A percentile compares a stretch with the other conserved stretches of the same genome.
Evolutionary conservation across 2,888 invertebrate genomes (phyloP).

Genomic region (Dyspetes luteomarginatus): DNA sequence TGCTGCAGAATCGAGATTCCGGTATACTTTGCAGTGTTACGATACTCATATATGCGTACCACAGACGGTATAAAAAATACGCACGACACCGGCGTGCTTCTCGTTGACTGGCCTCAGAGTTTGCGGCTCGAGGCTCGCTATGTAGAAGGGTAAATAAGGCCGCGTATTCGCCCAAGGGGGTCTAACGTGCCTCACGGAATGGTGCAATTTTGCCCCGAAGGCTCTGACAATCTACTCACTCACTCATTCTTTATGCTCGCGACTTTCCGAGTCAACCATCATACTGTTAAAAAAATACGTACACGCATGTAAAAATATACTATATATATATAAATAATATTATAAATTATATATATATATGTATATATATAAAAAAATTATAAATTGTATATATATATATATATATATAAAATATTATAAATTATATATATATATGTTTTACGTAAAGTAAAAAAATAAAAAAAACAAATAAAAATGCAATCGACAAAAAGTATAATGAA

Average conservation of each 20-base stretch:
- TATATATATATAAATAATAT: not conserved
- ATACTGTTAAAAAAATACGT: too few relatives aligned
- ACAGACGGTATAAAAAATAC: constrained; percentile 24
- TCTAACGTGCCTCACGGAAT: constrained; percentile 79
- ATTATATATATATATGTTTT: not conserved
- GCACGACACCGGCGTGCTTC: constrained; percentile 3
- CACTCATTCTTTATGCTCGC: constrained; percentile 63
- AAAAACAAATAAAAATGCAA: too few relatives aligned
- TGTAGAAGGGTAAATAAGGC: constrained; percentile 82
- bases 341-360: not conserved
- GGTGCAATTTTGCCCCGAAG: constrained; percentile 81
- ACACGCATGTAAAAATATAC: not conserved
- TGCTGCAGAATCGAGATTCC: constrained; percentile 20
- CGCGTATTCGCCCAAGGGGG: constrained; percentile 83
- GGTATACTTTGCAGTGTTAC: not conserved
- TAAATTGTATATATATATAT: constrained; percentile 6
- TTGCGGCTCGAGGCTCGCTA: constrained; percentile 60
- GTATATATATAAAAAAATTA: too few relatives aligned
- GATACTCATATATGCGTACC: not conserved
- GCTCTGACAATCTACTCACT: constrained; percentile 80
- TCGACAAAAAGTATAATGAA: too few relatives aligned
- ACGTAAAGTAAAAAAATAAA: not conserved
- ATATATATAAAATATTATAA: not conserved
- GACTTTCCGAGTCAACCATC: constrained; percentile 58
- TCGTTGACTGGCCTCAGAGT: constrained; percentile 11